Base-by-base conservation (phyloP, 2,113 vertebrate genomes). In the Menidia beryllina region DNA sequence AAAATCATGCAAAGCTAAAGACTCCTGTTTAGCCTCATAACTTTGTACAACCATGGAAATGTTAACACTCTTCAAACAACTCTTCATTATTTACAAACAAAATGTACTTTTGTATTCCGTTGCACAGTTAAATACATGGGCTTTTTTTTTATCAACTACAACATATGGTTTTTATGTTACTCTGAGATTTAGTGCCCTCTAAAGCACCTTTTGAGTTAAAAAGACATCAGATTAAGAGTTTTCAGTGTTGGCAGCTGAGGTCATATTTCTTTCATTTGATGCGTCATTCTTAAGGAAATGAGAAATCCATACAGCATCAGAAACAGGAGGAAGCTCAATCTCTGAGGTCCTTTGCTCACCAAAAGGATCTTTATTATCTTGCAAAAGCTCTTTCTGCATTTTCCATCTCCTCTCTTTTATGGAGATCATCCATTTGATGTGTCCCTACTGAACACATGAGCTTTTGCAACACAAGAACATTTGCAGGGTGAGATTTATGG, bases 231-330 rank as follows among this genome's bases (percentile, higher is more conserved):
- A 64, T 58, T n/a, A 52, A 36, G 41, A 12, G 55, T 56, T 82
- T 59, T 50, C 50, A 39, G 19, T 68, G 70, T 65, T 67, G 52
- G 39, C 27, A 24, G 53, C 72, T 73, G 53, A 74, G 56, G 62
- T 51, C 53, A 64, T 57, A 66, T 75, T 86, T 84, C 73, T 77
- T 83, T 75, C 61, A 47, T 82, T 78, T 80, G 71, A 77, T 76
- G 62, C 34, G 19, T 72, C 53, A 72, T 39, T 48, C 57, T 79
- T 82, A 83, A 90, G 83, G 79, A 86, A 90, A 82, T 88, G 77
- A 72, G 87, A 88, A 87, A 92, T 92, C 90, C 72, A 89, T 91
- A 81, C 34, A 36, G 74, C 85, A 78, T 88, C 82, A 78, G 77
- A 81, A 80, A 82, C 76, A 85, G 72, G 88, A 89, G 83, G 77